Conservation (phyloP, 1,140 invertebrate genomes). For the Sarcophaga peregrina region DNA sequence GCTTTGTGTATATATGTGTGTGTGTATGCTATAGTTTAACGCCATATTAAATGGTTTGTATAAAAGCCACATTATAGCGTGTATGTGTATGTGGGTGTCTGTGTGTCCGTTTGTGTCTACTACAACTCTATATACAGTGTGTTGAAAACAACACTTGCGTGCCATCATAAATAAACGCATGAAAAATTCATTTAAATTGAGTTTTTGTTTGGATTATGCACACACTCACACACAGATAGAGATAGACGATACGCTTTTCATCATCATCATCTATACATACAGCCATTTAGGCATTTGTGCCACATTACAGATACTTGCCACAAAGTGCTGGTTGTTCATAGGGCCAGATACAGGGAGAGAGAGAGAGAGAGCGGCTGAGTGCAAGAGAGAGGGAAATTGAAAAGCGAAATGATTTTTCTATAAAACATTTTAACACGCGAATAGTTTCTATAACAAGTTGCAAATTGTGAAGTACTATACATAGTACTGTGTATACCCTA, state of each 20-base stretch:
- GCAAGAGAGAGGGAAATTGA: background rate
- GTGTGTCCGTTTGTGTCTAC: too few relatives aligned
- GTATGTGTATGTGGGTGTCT: too few relatives aligned
- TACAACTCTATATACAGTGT: too few relatives aligned
- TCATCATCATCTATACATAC: too few relatives aligned
- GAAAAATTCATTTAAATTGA: slow-evolving; percentile 11
- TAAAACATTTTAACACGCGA: background rate
- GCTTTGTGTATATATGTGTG: too few relatives aligned
- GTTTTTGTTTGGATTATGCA: background rate
- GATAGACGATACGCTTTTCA: too few relatives aligned
- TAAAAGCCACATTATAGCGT: slow-evolving; percentile 12
- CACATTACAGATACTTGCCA: background rate
- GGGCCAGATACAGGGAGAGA: too few relatives aligned
- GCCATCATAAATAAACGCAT: background rate
- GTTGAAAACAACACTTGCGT: background rate
- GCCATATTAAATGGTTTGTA: slow-evolving; percentile 3
- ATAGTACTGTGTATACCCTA: background rate
- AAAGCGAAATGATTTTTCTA: background rate
- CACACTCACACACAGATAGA: background rate
- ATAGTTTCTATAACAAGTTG: background rate
- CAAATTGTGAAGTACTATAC: background rate
- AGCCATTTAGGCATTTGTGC: background rate
- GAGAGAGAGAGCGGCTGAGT: too few relatives aligned
- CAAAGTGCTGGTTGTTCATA: background rate
- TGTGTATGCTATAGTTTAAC: too few relatives aligned